phyloP scores from a whole-genome alignment of 2,888 invertebrate species.

The Xanthia togata region DNA sequence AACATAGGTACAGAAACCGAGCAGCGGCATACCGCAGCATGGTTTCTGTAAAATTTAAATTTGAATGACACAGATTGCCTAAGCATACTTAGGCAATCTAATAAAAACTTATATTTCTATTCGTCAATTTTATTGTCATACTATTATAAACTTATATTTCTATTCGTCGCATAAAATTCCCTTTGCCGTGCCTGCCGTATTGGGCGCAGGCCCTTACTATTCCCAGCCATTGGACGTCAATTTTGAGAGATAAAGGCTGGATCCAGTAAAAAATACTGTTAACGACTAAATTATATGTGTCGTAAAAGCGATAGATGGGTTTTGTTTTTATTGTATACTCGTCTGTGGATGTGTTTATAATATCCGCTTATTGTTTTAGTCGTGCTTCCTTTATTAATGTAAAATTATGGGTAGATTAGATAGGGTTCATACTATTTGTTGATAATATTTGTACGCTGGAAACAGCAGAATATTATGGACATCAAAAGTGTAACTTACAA shows the following conservation, averaged over 20 bases:
- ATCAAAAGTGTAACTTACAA: no score
- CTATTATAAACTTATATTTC: background rate
- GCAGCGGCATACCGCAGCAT: no score
- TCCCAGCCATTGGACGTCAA: slow-evolving; percentile 31
- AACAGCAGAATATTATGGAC: no score
- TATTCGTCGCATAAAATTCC: background rate
- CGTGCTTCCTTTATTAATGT: slow-evolving; percentile 59
- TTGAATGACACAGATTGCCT: no score
- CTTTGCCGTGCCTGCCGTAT: background rate
- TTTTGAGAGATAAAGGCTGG: slow-evolving; percentile 35
- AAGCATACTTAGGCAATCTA: no score
- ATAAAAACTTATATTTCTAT: no score
- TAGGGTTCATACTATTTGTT: no score
- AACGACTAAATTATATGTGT: slow-evolving; percentile 51
- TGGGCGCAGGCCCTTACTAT: slow-evolving; percentile 1
- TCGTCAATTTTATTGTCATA: background rate
- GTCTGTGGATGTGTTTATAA: slow-evolving; percentile 35
- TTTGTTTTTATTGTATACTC: slow-evolving; percentile 31
- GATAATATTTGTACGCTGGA: no score
- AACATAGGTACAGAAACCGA: background rate
- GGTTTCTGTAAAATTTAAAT: no score
- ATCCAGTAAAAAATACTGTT: slow-evolving; percentile 15
- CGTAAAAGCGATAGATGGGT: slow-evolving; percentile 28
- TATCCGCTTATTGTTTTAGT: slow-evolving; percentile 60
- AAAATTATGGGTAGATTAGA: slow-evolving; percentile 38